Percentiles rank a stretch among this genome's conserved stretches.
Conservation (phyloP, 2,888 invertebrate genomes). For the Hirtodrosophila trivittata region DNA sequence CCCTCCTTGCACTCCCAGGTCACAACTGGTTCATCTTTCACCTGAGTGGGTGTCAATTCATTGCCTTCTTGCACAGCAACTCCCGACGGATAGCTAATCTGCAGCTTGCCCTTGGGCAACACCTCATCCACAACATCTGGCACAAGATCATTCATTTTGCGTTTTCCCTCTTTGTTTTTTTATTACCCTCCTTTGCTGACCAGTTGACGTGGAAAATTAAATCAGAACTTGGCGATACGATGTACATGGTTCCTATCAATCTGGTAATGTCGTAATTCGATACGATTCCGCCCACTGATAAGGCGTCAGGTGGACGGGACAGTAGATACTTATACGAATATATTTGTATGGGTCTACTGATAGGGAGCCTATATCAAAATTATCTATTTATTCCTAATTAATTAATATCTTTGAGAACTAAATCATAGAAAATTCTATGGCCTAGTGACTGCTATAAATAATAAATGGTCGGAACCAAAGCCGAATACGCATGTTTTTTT, state of each 20-base stretch:
- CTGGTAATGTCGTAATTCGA: constrained; percentile 38
- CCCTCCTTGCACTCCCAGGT: constrained; percentile 57
- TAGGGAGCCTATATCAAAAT: constrained; percentile 19
- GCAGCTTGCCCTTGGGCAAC: constrained; percentile 46
- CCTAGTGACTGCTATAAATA: constrained; percentile 40
- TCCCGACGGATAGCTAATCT: constrained; percentile 78
- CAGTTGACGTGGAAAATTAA: constrained; percentile 23
- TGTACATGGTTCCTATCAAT: constrained; percentile 41
- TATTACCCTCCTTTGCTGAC: constrained; percentile 13
- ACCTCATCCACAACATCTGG: constrained; percentile 74
- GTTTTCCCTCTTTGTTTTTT: neutral
- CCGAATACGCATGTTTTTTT: too few species aligned
- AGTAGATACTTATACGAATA: constrained; percentile 1
- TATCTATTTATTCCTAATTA: constrained; percentile 47
- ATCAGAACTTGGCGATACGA: constrained; percentile 17
- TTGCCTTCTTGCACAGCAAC: constrained; percentile 86
- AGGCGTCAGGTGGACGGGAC: constrained; percentile 7
- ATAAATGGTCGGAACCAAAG: constrained; percentile 12
- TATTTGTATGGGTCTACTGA: neutral
- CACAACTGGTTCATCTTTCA: constrained; percentile 78
- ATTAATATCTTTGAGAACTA: constrained; percentile 50
- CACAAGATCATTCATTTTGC: constrained; percentile 65
- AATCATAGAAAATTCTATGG: constrained; percentile 19
- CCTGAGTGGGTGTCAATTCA: constrained; percentile 89
- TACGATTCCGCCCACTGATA: constrained; percentile 48